A percentile compares a stretch with the other conserved stretches of the same genome.
Evolutionary conservation across 2,113 vertebrate species (phyloP).

Genomic region (Colossoma macropomum): DNA sequence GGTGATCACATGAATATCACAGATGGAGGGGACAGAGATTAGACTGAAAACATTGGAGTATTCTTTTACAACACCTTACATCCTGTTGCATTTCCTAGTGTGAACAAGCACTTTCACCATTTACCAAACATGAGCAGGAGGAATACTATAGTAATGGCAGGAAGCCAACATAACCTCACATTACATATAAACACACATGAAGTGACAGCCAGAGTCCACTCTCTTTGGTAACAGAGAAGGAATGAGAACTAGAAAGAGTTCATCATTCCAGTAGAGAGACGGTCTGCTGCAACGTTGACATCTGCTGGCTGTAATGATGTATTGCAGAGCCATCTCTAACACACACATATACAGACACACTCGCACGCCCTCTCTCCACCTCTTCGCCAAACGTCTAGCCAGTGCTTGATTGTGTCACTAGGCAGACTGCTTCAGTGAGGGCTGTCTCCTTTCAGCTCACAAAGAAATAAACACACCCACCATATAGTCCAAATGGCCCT

Average conservation of each 20-base stretch:
- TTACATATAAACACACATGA: neutral
- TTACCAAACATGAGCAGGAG: neutral
- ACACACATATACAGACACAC: neutral
- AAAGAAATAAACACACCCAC: slow-evolving; percentile 3
- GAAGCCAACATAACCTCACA: neutral
- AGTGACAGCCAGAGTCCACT: neutral
- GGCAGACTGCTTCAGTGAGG: slow-evolving; percentile 45
- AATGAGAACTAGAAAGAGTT: slow-evolving; percentile 1
- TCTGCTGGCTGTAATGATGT: slow-evolving; percentile 62
- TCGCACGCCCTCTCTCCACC: neutral
- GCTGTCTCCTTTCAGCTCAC: slow-evolving; percentile 28
- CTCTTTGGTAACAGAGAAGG: neutral
- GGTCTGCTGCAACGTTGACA: slow-evolving; percentile 65
- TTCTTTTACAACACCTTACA: too few species aligned
- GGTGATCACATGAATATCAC: too few species aligned
- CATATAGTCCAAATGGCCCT: neutral
- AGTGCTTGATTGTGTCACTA: slow-evolving; percentile 27
- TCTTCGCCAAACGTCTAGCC: slow-evolving; percentile 28
- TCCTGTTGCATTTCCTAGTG: too few species aligned
- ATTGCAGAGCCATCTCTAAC: slow-evolving; percentile 42
- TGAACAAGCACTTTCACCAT: too few species aligned
- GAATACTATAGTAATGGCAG: neutral
- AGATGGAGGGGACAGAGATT: too few species aligned
- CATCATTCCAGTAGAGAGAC: neutral
- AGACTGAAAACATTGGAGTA: too few species aligned